Evolutionary conservation across 2,888 invertebrate genomes (phyloP).

Genomic region (Athrips mouffetella): DNA sequence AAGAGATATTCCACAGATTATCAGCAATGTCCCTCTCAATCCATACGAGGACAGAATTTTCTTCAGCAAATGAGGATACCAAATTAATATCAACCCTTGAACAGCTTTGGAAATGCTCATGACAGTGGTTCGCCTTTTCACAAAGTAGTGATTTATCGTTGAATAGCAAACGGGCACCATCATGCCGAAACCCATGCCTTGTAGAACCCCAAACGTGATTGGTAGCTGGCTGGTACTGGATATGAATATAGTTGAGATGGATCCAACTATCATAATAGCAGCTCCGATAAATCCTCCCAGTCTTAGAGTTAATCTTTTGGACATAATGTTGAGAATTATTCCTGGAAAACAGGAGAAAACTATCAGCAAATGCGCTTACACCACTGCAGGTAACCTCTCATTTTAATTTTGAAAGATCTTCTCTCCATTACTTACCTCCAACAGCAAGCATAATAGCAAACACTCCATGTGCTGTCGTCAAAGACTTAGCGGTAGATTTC

Average conservation of each 20-base stretch:
- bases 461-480: slow-evolving; percentile 65
- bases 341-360: slow-evolving; percentile 57
- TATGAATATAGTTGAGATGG: slow-evolving; percentile 73
- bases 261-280: slow-evolving; percentile 67
- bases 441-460: slow-evolving; percentile 67
- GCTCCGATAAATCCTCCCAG: slow-evolving; percentile 78
- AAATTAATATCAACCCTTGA: slow-evolving; percentile 77
- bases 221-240: slow-evolving; percentile 76
- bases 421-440: slow-evolving; percentile 64
- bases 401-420: neutral
- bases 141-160: slow-evolving; percentile 80
- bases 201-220: slow-evolving; percentile 74
- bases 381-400: neutral
- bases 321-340: slow-evolving; percentile 75
- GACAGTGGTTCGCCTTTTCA: slow-evolving; percentile 77
- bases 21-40: slow-evolving; percentile 79
- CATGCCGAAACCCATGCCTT: slow-evolving; percentile 81
- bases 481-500: slow-evolving; percentile 58
- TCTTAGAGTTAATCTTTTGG: slow-evolving; percentile 74
- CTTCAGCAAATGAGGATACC: slow-evolving; percentile 77
- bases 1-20: slow-evolving; percentile 78
- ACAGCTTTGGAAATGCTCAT: slow-evolving; percentile 81
- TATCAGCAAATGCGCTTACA: neutral
- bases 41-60: slow-evolving; percentile 73
- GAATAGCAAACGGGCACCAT: slow-evolving; percentile 81